Evolutionary conservation across 2,113 vertebrate species (phyloP), one percentile per base, ranked within the genome.

Genomic region (Phalacrocorax carbo): DNA sequence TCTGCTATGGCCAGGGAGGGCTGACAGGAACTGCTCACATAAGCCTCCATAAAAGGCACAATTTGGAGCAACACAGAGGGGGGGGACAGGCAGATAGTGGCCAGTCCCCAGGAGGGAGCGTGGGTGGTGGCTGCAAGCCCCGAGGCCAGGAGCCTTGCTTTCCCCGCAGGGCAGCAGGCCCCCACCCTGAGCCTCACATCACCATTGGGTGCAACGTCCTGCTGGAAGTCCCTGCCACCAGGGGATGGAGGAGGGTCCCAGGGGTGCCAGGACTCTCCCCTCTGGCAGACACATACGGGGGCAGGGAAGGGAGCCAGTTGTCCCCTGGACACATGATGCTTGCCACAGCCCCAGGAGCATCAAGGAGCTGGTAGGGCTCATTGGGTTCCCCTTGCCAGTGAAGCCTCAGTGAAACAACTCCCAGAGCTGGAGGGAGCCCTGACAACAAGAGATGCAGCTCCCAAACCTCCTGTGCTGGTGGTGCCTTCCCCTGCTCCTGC

Each of bases 241-340:
- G 12, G 36, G 26, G 18, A 61, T 26, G 30, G 30, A 87, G 65
- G 23, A 46, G 8, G 3, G 8, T 71, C 11, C 21, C 2, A 9
- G 51, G 17, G 7, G 14, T 26, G 11, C 46, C 66, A 54, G 54
- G 29, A 36, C 11, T n/a, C 13, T 60, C 9, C n/a, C 16, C 38
- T 71, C 22, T 32, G 13, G 11, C 22, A 64, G 19, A 27, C 15
- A 64, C 10, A 32, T 1, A 13, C 25, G 71, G 76, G 25, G 19
- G 6, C 42, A 84, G 27, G 40, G 26, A 82, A 82, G 51, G 30
- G 15, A 78, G 7, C 5, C 1, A 3, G 14, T 27, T 17, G 9
- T 72, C 14, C 23, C 13, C 16, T 48, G n/a, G 11, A 16, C 0
- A 0, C 2, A 0, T 14, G 19, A 55, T 42, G n/a, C 32, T 54